These are phyloP conservation scores for Patiria pectinifera DNA, from an alignment of 53 echinoderm and acorn worm species.

Conservation along the genomic window DNA sequence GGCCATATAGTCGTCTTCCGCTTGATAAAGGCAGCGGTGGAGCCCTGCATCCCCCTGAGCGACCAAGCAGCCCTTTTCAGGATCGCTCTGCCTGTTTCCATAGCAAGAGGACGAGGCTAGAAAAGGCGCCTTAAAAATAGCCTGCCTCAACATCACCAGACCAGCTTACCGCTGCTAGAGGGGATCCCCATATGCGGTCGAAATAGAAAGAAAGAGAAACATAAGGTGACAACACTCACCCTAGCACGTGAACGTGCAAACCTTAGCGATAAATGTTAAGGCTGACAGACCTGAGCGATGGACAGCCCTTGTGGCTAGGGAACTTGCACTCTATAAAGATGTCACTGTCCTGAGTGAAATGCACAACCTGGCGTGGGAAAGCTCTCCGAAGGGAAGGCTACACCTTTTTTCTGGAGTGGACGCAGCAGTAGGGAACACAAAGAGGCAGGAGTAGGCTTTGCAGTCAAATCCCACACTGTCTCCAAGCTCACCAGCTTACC, in stretches of 20 bases:
- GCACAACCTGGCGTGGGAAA: too few species aligned
- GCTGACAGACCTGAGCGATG: slow-evolving; percentile 24
- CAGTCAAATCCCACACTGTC: too few species aligned
- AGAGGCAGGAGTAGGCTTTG: too few species aligned
- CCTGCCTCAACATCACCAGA: slow-evolving; percentile 11
- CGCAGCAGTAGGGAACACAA: background rate
- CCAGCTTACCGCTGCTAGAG: slow-evolving; percentile 13
- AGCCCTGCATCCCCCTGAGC: slow-evolving; percentile 6
- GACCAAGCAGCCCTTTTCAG: slow-evolving; percentile 25
- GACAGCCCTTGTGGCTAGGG: slow-evolving; percentile 36
- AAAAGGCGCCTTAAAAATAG: background rate
- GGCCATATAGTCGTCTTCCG: background rate
- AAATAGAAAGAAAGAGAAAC: background rate
- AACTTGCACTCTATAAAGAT: slow-evolving; percentile 10
- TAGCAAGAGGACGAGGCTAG: slow-evolving; percentile 21
- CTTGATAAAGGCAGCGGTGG: slow-evolving; percentile 5
- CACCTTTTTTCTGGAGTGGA: background rate
- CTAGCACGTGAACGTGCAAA: slow-evolving; percentile 2
- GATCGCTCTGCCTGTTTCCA: slow-evolving; percentile 19
- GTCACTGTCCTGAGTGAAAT: background rate
- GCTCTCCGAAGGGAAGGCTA: too few species aligned
- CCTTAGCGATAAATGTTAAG: background rate
- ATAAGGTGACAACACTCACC: background rate
- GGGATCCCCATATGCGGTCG: background rate
- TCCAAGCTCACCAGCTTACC: too few species aligned